These are phyloP conservation scores for Hylomyscus alleni DNA, from an alignment of 2,797 vertebrate genomes.

Conservation along the genomic window DNA sequence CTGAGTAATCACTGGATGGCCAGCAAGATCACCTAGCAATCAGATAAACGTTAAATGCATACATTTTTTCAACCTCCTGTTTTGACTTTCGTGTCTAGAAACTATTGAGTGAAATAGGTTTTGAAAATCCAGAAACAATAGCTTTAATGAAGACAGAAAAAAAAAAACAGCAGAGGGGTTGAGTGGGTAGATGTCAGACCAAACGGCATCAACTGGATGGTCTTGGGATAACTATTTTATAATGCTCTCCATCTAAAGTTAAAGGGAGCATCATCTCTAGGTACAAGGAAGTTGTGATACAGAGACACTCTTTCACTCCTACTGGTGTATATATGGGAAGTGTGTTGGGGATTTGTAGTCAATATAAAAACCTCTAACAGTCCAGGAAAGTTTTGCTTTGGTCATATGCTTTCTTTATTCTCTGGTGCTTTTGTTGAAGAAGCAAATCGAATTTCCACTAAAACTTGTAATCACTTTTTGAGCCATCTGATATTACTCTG, in stretches of 20 bases:
- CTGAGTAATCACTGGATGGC: background rate
- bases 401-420: background rate
- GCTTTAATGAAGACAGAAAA: slow-evolving; percentile 41
- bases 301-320: background rate
- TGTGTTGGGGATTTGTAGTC: background rate
- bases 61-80: slow-evolving; percentile 40
- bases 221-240: background rate
- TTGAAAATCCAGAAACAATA: slow-evolving; percentile 43
- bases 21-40: slow-evolving; percentile 40
- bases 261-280: background rate
- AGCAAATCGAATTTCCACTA: slow-evolving; percentile 48
- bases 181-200: background rate
- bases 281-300: background rate
- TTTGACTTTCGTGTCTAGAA: slow-evolving; percentile 43
- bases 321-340: background rate
- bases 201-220: background rate
- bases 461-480: slow-evolving; percentile 46
- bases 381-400: slow-evolving; percentile 4
- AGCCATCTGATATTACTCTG: background rate
- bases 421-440: background rate
- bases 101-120: slow-evolving; percentile 32
- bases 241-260: background rate
- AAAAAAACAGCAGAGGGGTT: background rate
- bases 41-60: background rate
- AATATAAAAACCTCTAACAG: slow-evolving; percentile 19